A percentile compares a stretch with the other conserved stretches of the same genome.
Conservation (phyloP, 2,888 invertebrate genomes). For the Tuberolachnus salignus region DNA sequence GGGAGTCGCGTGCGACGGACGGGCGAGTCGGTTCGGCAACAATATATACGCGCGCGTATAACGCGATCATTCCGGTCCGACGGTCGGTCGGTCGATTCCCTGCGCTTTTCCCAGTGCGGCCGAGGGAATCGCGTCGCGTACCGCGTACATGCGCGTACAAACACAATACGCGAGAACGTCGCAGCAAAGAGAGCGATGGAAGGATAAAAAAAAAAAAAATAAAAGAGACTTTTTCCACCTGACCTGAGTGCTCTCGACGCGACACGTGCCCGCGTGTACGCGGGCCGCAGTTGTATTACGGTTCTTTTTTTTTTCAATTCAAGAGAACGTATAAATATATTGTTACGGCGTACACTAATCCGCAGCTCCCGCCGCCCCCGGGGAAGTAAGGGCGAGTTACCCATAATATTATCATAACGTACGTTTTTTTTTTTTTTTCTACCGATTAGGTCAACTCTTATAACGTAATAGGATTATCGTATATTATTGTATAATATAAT, state of each 20-base stretch:
- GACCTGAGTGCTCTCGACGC: slow-evolving; percentile 23
- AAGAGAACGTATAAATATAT: too few relatives aligned
- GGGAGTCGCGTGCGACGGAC: slow-evolving; percentile 28
- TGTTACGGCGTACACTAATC: too few relatives aligned
- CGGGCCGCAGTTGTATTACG: neutral
- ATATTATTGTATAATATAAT: too few relatives aligned
- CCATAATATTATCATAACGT: slow-evolving; percentile 1
- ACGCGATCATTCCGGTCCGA: slow-evolving; percentile 52
- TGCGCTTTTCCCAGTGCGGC: neutral
- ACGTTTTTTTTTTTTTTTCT: slow-evolving; percentile 7
- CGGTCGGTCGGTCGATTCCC: slow-evolving; percentile 28
- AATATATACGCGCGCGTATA: slow-evolving; percentile 5
- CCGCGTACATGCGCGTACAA: too few relatives aligned
- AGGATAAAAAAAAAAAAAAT: neutral
- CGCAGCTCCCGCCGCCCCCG: too few relatives aligned
- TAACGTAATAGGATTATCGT: too few relatives aligned
- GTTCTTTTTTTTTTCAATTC: too few relatives aligned
- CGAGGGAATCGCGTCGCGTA: neutral
- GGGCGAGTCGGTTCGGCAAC: slow-evolving; percentile 14
- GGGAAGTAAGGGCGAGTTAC: neutral
- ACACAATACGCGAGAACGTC: neutral
- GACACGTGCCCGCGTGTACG: slow-evolving; percentile 19
- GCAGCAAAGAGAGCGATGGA: too few relatives aligned
- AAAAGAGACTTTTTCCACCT: slow-evolving; percentile 47
- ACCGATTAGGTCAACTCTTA: too few relatives aligned